phyloP scores from a whole-genome alignment of 2,888 invertebrate species.

The Theretra japonica region DNA sequence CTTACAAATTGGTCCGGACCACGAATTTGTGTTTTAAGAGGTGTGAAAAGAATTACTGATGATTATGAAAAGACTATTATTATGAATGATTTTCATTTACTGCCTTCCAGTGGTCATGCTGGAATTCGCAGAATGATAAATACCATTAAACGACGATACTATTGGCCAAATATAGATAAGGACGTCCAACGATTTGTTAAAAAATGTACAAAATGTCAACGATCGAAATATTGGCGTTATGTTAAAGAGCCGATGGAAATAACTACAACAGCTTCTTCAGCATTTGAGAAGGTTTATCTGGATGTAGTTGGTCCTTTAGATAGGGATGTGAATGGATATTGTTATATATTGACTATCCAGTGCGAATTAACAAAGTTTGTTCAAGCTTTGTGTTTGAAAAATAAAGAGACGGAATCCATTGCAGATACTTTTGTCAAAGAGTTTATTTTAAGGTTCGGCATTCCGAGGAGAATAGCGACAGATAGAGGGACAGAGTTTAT shows the following conservation, averaged over 20 bases:
- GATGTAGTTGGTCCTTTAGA: slow-evolving; percentile 23
- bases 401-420: background rate
- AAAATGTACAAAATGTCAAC: slow-evolving; percentile 33
- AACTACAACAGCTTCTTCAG: too few species aligned
- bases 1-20: slow-evolving; percentile 38
- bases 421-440: background rate
- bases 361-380: background rate
- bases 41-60: slow-evolving; percentile 35
- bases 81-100: slow-evolving; percentile 26
- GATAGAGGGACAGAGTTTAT: background rate
- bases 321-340: background rate
- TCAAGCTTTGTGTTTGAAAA: background rate
- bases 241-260: background rate
- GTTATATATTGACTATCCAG: background rate
- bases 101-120: slow-evolving; percentile 33
- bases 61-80: background rate
- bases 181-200: slow-evolving; percentile 31
- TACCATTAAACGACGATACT: slow-evolving; percentile 30
- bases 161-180: slow-evolving; percentile 30
- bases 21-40: slow-evolving; percentile 39
- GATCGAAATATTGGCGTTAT: slow-evolving; percentile 20
- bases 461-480: background rate
- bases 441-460: background rate
- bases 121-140: slow-evolving; percentile 34
- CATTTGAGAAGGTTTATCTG: slow-evolving; percentile 27